Evolutionary conservation across 2,113 vertebrate species (phyloP).

Genomic region (Corvus cornix): DNA sequence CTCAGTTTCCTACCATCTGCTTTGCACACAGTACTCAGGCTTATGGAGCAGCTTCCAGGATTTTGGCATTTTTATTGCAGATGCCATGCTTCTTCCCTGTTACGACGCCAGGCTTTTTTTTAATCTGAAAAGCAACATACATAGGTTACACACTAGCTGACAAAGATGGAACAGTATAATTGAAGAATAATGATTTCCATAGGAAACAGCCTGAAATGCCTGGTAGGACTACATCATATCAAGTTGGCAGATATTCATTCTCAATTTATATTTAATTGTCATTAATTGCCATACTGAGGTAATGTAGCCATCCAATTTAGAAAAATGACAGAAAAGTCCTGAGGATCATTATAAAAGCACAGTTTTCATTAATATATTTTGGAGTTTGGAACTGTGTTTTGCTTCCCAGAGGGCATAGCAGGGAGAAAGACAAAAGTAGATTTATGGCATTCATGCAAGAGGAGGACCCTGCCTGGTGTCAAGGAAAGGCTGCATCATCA

Average conservation of each 20-base stretch:
- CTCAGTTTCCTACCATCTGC: slow-evolving; percentile 19
- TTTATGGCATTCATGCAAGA: not conserved
- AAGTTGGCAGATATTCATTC: not conserved
- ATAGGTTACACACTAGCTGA: not conserved
- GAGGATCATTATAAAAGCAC: not conserved
- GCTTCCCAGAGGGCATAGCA: not conserved
- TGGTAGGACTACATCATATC: not conserved
- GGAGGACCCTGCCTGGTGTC: not conserved
- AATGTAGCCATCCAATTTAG: not conserved
- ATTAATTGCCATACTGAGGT: not conserved
- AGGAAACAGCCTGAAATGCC: not conserved
- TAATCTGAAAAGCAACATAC: not conserved
- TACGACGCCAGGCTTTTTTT: not conserved
- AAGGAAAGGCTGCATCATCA: not conserved
- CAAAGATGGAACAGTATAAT: not conserved
- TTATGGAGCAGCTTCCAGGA: not conserved
- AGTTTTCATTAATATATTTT: not conserved
- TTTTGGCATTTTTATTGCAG: slow-evolving; percentile 18
- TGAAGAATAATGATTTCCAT: not conserved
- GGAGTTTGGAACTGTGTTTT: not conserved
- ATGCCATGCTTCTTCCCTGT: not conserved
- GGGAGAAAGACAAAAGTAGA: not conserved
- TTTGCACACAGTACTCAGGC: not conserved
- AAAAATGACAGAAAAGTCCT: not conserved
- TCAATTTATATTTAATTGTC: not conserved